Percentiles rank a stretch among this genome's conserved stretches.
Conservation (phyloP, 1,140 invertebrate genomes). For the Nebria ingens region DNA sequence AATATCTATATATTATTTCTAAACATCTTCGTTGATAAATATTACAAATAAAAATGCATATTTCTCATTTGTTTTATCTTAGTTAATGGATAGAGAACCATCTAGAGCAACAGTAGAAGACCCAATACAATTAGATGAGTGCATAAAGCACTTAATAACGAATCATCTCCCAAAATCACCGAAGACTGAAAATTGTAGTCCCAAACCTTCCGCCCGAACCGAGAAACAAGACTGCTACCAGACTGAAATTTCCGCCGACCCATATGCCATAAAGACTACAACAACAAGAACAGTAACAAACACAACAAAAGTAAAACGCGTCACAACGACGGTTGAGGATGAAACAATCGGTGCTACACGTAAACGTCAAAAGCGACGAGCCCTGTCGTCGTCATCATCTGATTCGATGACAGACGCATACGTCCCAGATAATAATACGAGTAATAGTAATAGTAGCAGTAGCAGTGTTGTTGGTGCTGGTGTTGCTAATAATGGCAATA, state of each 20-base stretch:
- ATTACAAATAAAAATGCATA: neutral
- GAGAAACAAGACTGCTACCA: constrained; percentile 23
- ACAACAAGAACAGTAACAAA: neutral
- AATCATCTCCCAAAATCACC: constrained; percentile 38
- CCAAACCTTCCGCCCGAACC: constrained; percentile 19
- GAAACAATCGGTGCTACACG: neutral
- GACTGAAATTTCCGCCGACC: neutral
- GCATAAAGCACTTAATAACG: constrained; percentile 55
- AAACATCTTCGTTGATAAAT: too few relatives aligned
- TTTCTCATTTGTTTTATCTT: neutral
- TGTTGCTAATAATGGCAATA: too few relatives aligned
- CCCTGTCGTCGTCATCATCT: neutral
- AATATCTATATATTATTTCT: too few relatives aligned
- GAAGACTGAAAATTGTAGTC: constrained; percentile 21
- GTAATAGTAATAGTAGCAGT: neutral
- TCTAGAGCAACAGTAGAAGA: constrained; percentile 47
- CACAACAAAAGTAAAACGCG: neutral
- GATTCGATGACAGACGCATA: neutral
- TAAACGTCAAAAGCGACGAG: neutral
- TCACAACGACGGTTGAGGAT: neutral
- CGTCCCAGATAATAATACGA: neutral
- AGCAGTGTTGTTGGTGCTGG: too few relatives aligned
- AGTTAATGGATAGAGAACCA: constrained; percentile 14
- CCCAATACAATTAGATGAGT: constrained; percentile 50
- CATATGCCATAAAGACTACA: neutral